phyloP scores from a whole-genome alignment of 2,113 vertebrate genomes.

The Lethenteron reissneri region DNA sequence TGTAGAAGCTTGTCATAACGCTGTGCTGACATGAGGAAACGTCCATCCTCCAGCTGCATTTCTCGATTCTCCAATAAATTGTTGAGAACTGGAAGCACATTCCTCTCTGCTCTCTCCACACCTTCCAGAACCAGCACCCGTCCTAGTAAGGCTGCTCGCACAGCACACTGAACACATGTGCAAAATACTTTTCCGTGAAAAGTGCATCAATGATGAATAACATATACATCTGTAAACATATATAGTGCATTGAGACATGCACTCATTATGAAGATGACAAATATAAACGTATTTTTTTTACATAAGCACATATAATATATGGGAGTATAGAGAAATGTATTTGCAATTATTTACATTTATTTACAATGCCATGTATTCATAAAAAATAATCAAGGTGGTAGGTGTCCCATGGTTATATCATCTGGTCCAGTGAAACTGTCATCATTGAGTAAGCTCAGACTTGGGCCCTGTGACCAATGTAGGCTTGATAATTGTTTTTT shows the following conservation, averaged over 20 bases:
- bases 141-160: constrained; percentile 66
- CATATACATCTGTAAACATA: not conserved
- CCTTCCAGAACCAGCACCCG: constrained; percentile 76
- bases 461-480: not conserved
- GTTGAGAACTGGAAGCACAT: constrained; percentile 73
- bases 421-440: not conserved
- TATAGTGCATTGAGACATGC: not conserved
- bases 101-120: constrained; percentile 78
- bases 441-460: not conserved
- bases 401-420: not conserved
- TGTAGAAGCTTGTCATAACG: constrained; percentile 76
- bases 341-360: not conserved
- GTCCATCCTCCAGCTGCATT: constrained; percentile 93
- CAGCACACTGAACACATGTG: constrained; percentile 45
- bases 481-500: no score
- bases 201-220: not conserved
- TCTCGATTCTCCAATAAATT: constrained; percentile 90
- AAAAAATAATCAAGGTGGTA: not conserved
- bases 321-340: not conserved
- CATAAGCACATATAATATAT: not conserved
- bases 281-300: not conserved
- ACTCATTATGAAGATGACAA: not conserved
- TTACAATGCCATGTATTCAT: not conserved
- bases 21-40: constrained; percentile 72
- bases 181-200: not conserved